Percentiles rank a stretch among this genome's conserved stretches.
Evolutionary conservation across 2,888 invertebrate genomes (phyloP).

Genomic region (Myopa testacea): DNA sequence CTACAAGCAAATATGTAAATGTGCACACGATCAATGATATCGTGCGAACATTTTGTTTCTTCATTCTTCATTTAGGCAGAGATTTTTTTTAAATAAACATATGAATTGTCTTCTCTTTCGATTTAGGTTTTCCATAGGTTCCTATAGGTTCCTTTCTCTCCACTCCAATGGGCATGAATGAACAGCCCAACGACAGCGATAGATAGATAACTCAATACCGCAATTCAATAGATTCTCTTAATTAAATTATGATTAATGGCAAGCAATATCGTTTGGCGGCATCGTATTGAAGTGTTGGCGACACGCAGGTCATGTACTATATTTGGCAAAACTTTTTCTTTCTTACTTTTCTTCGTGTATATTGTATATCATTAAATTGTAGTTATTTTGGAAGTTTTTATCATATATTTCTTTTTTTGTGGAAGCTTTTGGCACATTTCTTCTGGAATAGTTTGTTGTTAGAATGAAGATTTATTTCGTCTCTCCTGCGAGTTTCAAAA

Average conservation of each 20-base stretch:
- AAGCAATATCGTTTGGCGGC: too few species aligned
- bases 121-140: neutral
- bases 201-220: neutral
- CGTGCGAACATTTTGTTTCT: constrained; percentile 99
- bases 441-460: too few species aligned
- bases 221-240: neutral
- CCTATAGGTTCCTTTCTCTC: neutral
- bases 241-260: neutral
- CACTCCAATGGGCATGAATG: neutral
- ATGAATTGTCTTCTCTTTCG: constrained; percentile 35
- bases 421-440: neutral
- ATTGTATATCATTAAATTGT: neutral
- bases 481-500: too few species aligned
- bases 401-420: neutral
- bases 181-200: too few species aligned
- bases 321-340: neutral
- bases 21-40: constrained; percentile 99
- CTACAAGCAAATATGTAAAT: constrained; percentile 98
- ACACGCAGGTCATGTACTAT: neutral
- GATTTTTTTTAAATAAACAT: constrained; percentile 55
- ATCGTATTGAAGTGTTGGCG: neutral
- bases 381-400: neutral
- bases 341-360: neutral
- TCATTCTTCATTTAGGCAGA: constrained; percentile 83
- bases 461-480: too few species aligned